Percentiles rank a stretch among this genome's conserved stretches.
Evolutionary conservation across 2,888 invertebrate species (phyloP).

Genomic region (Cyclophora albipunctata): DNA sequence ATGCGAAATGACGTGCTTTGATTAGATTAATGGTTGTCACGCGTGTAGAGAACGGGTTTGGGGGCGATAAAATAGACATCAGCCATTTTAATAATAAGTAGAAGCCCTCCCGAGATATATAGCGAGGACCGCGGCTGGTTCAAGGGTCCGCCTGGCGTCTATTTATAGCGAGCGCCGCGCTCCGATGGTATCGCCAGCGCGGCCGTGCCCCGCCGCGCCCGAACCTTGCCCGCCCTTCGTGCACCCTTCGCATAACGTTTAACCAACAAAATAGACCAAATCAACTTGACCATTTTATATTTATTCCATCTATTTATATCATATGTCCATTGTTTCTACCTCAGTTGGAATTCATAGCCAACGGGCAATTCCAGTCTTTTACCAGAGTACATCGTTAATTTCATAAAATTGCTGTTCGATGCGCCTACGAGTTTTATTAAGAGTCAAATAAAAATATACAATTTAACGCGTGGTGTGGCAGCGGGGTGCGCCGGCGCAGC

Average conservation of each 20-base stretch:
- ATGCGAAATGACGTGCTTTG: no score
- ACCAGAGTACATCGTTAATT: conserved; percentile 43
- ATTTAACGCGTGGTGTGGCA: not conserved
- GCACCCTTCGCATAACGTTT: conserved; percentile 66
- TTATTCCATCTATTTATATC: conserved; percentile 68
- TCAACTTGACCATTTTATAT: conserved; percentile 57
- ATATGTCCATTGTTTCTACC: conserved; percentile 65
- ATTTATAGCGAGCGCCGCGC: conserved; percentile 63
- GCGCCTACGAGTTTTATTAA: no score
- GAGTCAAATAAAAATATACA: not conserved
- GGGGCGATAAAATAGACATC: not conserved
- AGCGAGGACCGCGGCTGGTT: conserved; percentile 54
- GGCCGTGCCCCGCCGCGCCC: conserved; percentile 50
- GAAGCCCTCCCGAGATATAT: not conserved
- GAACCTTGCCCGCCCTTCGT: conserved; percentile 60
- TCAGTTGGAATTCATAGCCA: conserved; percentile 59
- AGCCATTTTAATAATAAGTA: conserved; percentile 14
- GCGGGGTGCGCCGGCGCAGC: conserved; percentile 18
- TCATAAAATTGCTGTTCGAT: conserved; percentile 34
- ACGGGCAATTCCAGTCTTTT: conserved; percentile 44
- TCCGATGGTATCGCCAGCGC: conserved; percentile 58
- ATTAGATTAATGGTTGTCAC: not conserved
- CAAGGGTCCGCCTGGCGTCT: conserved; percentile 67
- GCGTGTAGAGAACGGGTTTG: not conserved
- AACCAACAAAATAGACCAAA: conserved; percentile 65